These are phyloP conservation scores for Chloebia gouldiae DNA, from an alignment of 2,113 vertebrate species.

Conservation along the genomic window DNA sequence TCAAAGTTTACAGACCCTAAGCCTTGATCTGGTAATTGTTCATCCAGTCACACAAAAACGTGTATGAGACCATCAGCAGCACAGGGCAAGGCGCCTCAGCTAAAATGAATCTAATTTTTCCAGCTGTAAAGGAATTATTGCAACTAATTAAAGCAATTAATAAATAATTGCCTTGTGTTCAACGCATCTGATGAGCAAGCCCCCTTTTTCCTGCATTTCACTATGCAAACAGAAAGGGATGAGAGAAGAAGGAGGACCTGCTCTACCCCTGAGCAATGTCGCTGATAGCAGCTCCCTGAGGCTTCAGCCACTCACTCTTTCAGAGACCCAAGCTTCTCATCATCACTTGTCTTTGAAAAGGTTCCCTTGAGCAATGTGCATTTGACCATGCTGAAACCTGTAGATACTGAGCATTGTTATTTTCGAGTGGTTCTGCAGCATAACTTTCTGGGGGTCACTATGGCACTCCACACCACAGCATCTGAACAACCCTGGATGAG, in stretches of 20 bases:
- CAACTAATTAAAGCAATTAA: no score
- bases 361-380: neutral
- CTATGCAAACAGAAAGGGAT: neutral
- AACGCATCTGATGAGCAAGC: neutral
- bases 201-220: rapidly evolving
- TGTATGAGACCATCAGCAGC: neutral
- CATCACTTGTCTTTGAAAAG: neutral
- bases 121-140: neutral
- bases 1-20: neutral
- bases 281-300: neutral
- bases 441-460: neutral
- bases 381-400: neutral
- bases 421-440: neutral
- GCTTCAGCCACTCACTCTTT: neutral
- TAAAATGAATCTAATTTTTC: neutral
- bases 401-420: neutral
- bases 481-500: neutral
- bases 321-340: neutral
- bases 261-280: rapidly evolving
- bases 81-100: neutral
- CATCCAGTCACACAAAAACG: neutral
- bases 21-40: neutral
- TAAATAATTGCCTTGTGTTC: neutral
- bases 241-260: neutral
- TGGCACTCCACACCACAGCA: rapidly evolving